Conservation (phyloP, 2,113 vertebrate species). For the Rhea americana region DNA sequence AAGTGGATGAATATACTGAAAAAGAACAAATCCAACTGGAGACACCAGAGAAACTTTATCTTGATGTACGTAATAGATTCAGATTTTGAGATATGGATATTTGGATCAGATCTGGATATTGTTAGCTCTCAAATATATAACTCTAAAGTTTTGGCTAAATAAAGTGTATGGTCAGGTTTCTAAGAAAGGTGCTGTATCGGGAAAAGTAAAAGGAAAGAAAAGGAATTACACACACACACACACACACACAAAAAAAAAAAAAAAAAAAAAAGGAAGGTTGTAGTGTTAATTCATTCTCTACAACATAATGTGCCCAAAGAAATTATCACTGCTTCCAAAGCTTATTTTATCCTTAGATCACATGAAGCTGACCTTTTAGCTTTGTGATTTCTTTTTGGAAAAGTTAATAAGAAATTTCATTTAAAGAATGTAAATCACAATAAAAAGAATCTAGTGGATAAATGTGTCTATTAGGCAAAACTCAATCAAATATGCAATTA, state of each 20-base stretch:
- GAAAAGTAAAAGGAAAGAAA: not conserved
- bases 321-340: not conserved
- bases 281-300: not conserved
- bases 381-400: not conserved
- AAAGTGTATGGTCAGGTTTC: not conserved
- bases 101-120: not conserved
- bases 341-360: not conserved
- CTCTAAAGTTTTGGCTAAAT: not conserved
- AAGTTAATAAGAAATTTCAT: not conserved
- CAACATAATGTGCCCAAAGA: not conserved
- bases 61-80: slow-evolving; percentile 61
- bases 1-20: slow-evolving; percentile 55
- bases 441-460: not conserved
- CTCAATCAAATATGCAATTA: not conserved
- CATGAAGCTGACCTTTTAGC: not conserved
- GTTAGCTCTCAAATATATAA: not conserved
- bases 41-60: slow-evolving; percentile 46
- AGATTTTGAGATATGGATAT: not conserved
- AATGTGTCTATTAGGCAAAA: not conserved
- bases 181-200: not conserved
- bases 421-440: not conserved
- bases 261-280: not conserved
- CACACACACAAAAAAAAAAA: too few relatives aligned
- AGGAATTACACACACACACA: too few relatives aligned
- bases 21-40: slow-evolving; percentile 54